Percentiles rank a stretch among this genome's conserved stretches.
Conservation (phyloP, 2,113 vertebrate species). For the Nothocercus nigrocapillus region DNA sequence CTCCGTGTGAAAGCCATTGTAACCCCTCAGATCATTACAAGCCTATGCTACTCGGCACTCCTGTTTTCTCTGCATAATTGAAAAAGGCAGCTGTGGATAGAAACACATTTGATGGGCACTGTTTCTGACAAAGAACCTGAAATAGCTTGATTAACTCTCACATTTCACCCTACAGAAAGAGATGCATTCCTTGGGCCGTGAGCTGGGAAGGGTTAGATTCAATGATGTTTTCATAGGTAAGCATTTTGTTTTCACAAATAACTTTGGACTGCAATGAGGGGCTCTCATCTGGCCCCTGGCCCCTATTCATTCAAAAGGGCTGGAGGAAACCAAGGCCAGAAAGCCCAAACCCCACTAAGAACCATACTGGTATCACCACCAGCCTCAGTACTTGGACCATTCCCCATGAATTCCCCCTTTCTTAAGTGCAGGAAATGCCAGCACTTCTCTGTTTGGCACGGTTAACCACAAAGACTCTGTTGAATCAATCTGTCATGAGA, state of each 20-base stretch:
- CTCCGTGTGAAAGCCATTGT: not conserved
- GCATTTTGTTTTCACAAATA: not conserved
- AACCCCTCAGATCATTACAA: not conserved
- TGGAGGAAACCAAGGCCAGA: not conserved
- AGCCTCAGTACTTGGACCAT: not conserved
- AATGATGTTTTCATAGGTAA: not conserved
- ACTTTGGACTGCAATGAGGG: not conserved
- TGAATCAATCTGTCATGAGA: not conserved
- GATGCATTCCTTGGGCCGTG: not conserved
- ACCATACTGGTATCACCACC: not conserved
- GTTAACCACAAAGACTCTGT: not conserved
- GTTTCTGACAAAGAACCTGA: constrained; percentile 24
- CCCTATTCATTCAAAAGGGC: not conserved
- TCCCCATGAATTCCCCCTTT: not conserved
- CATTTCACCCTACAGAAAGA: not conserved
- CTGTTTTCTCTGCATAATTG: constrained; percentile 7
- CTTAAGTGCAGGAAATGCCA: not conserved
- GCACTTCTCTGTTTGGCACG: not conserved
- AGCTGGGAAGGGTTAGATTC: not conserved
- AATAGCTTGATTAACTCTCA: constrained; percentile 1
- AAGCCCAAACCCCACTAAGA: not conserved
- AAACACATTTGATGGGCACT: not conserved
- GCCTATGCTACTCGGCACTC: not conserved
- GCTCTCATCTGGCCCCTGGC: not conserved
- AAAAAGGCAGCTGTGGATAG: constrained; percentile 37